Evolutionary conservation across 2,888 invertebrate genomes (phyloP), one percentile per base, ranked within the genome.

Genomic region (Entomobrya multifasciata): DNA sequence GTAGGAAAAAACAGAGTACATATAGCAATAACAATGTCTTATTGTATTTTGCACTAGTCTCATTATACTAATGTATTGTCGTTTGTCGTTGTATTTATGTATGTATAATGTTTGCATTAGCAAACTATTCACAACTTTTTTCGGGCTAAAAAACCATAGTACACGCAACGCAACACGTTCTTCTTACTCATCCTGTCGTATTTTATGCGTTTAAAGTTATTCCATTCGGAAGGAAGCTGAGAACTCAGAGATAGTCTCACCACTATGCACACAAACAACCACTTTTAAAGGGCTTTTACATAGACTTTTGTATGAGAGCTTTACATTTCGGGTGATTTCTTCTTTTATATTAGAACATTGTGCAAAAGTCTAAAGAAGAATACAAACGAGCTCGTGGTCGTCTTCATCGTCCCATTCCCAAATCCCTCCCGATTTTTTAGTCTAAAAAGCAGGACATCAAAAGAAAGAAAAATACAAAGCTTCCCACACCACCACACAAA

Each of bases 371-470:
- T 8, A 60, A 4, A n/a, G 22, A 27, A 60, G 57, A 25, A 60
- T n/a, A 60, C 13, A 60, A 49, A 49, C 13, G 49, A 49, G 36
- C 36, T 36, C n/a, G 8, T 36, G 8, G 36, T 36, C 36, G 36
- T n/a, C n/a, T n/a, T n/a, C 8, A 57, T 57, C 11, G 44, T 44
- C 11, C 8, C 44, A 44, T 5, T n/a, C n/a, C n/a, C 52, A 20
- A 60, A 25, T 30, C 36, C 36, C 36, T 6, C 36, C 36, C 36
- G 36, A 36, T 36, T 6, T 36, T 36, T 13, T 10, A 25, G 27
- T 15, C 60, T 30, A 30, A 27, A 60, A 60, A 60, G 25, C 60
- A 30, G 60, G 30, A 27, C 22, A 60, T 60, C 25, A 60, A 60
- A 60, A 25, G 30, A 36, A 36, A 36, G 36, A 36, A 60, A 60